phyloP scores from a whole-genome alignment of 2,888 invertebrate species.

The Gymnoscelis rufifasciata region DNA sequence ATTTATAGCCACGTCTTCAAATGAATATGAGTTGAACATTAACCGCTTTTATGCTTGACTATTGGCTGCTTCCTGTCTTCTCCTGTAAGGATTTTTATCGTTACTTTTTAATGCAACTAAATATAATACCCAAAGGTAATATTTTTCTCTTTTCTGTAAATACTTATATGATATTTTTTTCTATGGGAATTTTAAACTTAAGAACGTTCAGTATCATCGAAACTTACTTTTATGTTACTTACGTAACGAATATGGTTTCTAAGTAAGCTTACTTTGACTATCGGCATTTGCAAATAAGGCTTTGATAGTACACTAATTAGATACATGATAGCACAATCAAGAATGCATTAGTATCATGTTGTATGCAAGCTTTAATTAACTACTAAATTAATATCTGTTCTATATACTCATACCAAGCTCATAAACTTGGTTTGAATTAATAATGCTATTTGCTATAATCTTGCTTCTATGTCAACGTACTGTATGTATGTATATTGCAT shows the following conservation, averaged over 20 bases:
- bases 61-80: conserved; percentile 5
- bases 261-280: conserved; percentile 12
- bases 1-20: conserved; percentile 73
- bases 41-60: conserved; percentile 40
- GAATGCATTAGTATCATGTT: conserved; percentile 14
- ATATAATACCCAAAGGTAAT: too few relatives aligned
- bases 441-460: too few relatives aligned
- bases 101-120: too few relatives aligned
- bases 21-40: conserved; percentile 69
- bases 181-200: too few relatives aligned
- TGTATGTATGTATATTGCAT: too few relatives aligned
- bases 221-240: not conserved
- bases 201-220: too few relatives aligned
- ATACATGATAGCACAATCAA: conserved; percentile 14
- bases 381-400: not conserved
- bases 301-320: conserved; percentile 15
- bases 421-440: too few relatives aligned
- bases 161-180: too few relatives aligned
- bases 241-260: not conserved
- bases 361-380: conserved; percentile 7
- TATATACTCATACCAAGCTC: not conserved
- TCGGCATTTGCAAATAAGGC: conserved; percentile 16
- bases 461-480: too few relatives aligned
- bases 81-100: not conserved
- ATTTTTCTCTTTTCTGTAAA: too few relatives aligned